Conservation (phyloP, 2,888 invertebrate genomes). For the Habrosyne pyritoides region DNA sequence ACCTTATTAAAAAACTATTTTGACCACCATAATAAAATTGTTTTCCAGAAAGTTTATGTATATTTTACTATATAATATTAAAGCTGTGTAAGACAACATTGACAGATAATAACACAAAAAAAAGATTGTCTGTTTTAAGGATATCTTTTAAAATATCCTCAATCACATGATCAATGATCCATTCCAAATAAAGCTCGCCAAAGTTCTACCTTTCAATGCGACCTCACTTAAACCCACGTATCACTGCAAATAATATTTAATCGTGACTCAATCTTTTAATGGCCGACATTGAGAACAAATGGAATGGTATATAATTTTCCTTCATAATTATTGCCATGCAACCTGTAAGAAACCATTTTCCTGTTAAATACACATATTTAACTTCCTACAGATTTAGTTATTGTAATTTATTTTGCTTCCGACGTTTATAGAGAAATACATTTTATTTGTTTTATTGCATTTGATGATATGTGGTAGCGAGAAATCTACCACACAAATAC, state of each 20-base stretch:
- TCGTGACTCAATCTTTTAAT: background rate
- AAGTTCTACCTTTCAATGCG: background rate
- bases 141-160: background rate
- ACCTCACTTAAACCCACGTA: background rate
- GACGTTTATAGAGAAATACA: background rate
- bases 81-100: too few species aligned
- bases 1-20: too few species aligned
- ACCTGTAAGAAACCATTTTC: background rate
- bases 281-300: constrained; percentile 7
- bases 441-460: background rate
- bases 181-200: background rate
- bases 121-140: background rate
- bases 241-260: background rate
- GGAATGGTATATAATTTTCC: constrained; percentile 4
- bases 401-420: background rate
- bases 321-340: constrained; percentile 5
- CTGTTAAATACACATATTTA: constrained; percentile 1
- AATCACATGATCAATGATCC: background rate
- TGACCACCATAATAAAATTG: too few species aligned
- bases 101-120: background rate
- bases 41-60: too few species aligned
- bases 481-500: too few species aligned
- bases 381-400: constrained; percentile 6
- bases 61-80: too few species aligned
- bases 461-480: too few species aligned